Conservation (phyloP, 2,888 invertebrate genomes). For the Brachynemurus nebulosus region DNA sequence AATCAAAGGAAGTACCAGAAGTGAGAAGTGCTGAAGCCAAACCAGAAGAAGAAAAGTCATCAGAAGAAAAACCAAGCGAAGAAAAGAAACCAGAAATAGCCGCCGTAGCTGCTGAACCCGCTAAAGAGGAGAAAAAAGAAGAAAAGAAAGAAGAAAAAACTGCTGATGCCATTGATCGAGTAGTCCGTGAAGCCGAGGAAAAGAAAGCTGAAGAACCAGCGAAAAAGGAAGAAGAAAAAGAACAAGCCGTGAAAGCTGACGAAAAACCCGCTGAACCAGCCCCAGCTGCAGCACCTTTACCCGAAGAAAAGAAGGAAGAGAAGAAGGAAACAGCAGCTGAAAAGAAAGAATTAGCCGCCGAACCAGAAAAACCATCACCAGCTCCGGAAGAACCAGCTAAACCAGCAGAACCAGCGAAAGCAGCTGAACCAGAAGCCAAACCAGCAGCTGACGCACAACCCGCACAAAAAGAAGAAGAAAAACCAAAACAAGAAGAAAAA, state of each 20-base stretch:
- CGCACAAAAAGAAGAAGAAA: not conserved
- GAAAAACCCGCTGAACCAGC: slow-evolving; percentile 5
- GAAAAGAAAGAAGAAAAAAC: not conserved
- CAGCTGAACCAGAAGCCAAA: not conserved
- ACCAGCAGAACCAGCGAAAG: not conserved
- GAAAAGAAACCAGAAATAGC: not conserved
- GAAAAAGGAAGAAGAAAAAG: not conserved
- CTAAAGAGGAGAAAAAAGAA: not conserved
- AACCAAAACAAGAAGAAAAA: slow-evolving; percentile 1
- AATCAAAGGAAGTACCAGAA: slow-evolving; percentile 11
- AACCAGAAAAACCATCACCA: not conserved
- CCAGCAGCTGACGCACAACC: not conserved
- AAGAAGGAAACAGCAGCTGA: not conserved
- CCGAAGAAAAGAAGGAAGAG: not conserved
- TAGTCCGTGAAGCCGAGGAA: slow-evolving; percentile 4
- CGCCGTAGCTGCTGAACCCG: not conserved
- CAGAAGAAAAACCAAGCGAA: slow-evolving; percentile 3
- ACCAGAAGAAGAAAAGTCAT: slow-evolving; percentile 1
- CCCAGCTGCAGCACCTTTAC: not conserved
- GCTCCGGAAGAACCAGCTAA: slow-evolving; percentile 1
- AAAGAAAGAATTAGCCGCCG: slow-evolving; percentile 5
- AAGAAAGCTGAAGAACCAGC: not conserved
- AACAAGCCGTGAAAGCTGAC: not conserved
- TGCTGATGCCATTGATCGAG: not conserved
- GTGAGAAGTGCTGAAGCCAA: slow-evolving; percentile 13